Evolutionary conservation across 2,797 vertebrate genomes (phyloP).

Genomic region (Thamnophis elegans): DNA sequence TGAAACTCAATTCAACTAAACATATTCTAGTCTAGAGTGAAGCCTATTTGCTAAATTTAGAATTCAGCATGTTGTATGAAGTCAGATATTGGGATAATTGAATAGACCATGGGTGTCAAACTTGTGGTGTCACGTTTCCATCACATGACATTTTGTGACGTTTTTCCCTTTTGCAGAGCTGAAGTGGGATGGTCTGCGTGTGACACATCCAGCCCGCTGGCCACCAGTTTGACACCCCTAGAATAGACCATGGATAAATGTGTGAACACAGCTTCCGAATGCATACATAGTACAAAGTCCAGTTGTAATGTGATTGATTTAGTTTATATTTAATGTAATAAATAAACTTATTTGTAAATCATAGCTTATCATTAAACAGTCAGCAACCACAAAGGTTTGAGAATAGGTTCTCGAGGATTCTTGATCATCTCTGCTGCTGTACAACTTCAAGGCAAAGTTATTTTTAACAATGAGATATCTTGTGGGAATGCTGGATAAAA

Average conservation of each 20-base stretch:
- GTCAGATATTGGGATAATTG: neutral
- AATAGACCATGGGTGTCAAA: neutral
- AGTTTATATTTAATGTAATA: neutral
- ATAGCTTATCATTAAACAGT: neutral
- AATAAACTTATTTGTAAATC: neutral
- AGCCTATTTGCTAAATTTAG: neutral
- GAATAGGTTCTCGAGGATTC: neutral
- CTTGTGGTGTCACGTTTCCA: too few species aligned
- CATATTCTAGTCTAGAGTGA: neutral
- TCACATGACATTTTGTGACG: too few species aligned
- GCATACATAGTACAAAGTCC: neutral
- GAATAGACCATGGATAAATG: neutral
- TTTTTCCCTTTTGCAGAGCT: too few species aligned
- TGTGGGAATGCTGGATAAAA: neutral
- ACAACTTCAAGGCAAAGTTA: neutral
- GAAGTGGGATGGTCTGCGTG: too few species aligned
- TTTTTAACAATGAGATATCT: neutral
- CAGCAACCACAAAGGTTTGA: neutral
- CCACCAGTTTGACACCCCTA: too few species aligned
- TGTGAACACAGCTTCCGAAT: neutral
- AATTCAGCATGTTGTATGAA: neutral
- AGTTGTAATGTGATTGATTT: neutral
- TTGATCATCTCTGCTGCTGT: neutral
- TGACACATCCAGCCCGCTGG: too few species aligned
- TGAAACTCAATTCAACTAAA: neutral